Evolutionary conservation across 2,113 vertebrate species (phyloP), one percentile per base, ranked within the genome.

Genomic region (Cisticola juncidis): DNA sequence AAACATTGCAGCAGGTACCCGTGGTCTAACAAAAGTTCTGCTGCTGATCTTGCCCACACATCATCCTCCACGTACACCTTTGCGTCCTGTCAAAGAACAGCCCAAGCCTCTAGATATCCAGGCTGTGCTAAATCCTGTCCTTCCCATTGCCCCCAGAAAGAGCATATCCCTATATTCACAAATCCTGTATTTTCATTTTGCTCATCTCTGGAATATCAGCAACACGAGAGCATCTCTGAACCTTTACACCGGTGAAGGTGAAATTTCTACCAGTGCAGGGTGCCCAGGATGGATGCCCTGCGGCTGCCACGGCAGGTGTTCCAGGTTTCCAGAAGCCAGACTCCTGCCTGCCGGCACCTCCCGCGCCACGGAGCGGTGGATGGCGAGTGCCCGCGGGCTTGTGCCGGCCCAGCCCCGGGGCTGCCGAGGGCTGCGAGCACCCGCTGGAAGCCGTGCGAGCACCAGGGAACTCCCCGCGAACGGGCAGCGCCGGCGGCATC

Each of bases 191-290:
- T 76, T 78, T 73, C 17, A 29, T 89, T 81, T 44, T 38, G 62
- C 33, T 26, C 5, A 2, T 71, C n/a, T 47, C 36, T 36, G 38
- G 44, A n/a, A 36, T 21, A 14, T 25, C 45, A 50, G 5, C 71
- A 28, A 5, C 16, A 17, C 1, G 2, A 64, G 33, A 70, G 44
- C 38, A 12, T 14, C n/a, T 42, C 64, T 45, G 29, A 68, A 42
- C 13, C 44, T 42, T 66, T 26, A 18, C 29, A 17, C 11, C 4
- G 7, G 6, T 18, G 31, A 45, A 48, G 36, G 6, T 36, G 2
- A 1, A 7, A 18, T 14, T 50, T 21, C 51, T 38, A 3, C 8
- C 5, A 19, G 28, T 0, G 0, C 26, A 9, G 56, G 25, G 23
- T 4, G 33, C 35, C 74, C 12, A 15, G 1, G 12, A 8, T 2